Evolutionary conservation across 2,888 invertebrate genomes (phyloP), one percentile per base, ranked within the genome.

Genomic region (Chrysolina oricalcia): DNA sequence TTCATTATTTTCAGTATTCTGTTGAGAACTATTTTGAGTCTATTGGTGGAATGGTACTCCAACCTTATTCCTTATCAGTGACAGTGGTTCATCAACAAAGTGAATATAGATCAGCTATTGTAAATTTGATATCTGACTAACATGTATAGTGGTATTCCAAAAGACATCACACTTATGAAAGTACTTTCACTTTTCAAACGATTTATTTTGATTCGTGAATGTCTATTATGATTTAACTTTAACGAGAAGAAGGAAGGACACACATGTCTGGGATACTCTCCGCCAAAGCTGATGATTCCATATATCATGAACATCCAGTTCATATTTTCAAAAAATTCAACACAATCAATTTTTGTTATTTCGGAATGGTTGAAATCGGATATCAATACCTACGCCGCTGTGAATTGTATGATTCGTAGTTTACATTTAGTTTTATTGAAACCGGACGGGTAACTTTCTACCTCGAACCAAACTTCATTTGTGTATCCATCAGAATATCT

Each of bases 401-500:
- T 27, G 27, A 27, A 27, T 27, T 5, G 2, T 2, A 27, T 27
- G 2, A 27, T 27, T 27, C 27, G 27, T 27, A 27, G 27, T 27
- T 27, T 5, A 27, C 5, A 27, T 27, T 27, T 27, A 27, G 27
- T 27, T 35, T 35, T 8, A 35, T 35, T 8, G 0, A 8, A 35
- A 35, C 35, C 35, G 35, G 3, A 21, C n/a, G 23, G 6, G 59
- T 59, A 27, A 21, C 56, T 56, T 23, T 11, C n/a, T n/a, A 59
- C 35, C 6, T 6, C 59, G 35, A 59, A 2, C 59, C n/a, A 59
- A 35, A 59, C 27, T 53, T 15, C 59, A 59, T 59, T 59, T 59
- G 27, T 59, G 59, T 35, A 59, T 59, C 27, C n/a, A 59, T 59
- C 35, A 35, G 23, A 23, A 59, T 59, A 17, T 35, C 59, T 59